A percentile compares a stretch with the other conserved stretches of the same genome.
Evolutionary conservation across 2,797 vertebrate genomes (phyloP).

Genomic region (Pseudochromis fuscus): DNA sequence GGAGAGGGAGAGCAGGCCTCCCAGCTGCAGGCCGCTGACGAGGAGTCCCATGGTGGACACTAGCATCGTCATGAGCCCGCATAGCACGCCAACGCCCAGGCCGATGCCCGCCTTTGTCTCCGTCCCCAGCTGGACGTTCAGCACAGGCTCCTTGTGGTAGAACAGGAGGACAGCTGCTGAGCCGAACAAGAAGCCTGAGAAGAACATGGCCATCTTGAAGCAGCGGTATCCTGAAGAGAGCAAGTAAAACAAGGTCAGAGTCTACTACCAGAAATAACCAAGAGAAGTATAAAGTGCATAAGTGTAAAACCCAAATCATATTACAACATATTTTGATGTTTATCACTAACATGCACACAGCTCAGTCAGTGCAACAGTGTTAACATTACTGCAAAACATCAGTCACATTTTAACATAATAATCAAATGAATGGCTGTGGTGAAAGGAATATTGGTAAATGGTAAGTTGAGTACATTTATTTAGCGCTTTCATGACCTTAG

Average conservation of each 20-base stretch:
- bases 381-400: no score
- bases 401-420: no score
- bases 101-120: slow-evolving; percentile 89
- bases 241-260: neutral
- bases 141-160: slow-evolving; percentile 85
- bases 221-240: slow-evolving; percentile 87
- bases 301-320: no score
- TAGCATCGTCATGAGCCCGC: slow-evolving; percentile 88
- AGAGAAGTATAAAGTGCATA: no score
- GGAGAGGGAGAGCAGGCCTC: slow-evolving; percentile 84
- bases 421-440: neutral
- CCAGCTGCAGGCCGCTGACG: slow-evolving; percentile 89
- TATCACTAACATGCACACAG: no score
- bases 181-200: slow-evolving; percentile 89
- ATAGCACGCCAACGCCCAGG: slow-evolving; percentile 89
- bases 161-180: slow-evolving; percentile 86
- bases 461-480: no score
- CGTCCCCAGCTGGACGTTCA: slow-evolving; percentile 83
- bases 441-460: no score
- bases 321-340: no score
- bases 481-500: no score
- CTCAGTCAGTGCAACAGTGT: no score
- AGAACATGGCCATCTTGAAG: slow-evolving; percentile 92
- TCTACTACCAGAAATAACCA: no score
- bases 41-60: slow-evolving; percentile 89